Base-by-base conservation (phyloP, 2,888 invertebrate genomes). In the Tetragonisca angustula region DNA sequence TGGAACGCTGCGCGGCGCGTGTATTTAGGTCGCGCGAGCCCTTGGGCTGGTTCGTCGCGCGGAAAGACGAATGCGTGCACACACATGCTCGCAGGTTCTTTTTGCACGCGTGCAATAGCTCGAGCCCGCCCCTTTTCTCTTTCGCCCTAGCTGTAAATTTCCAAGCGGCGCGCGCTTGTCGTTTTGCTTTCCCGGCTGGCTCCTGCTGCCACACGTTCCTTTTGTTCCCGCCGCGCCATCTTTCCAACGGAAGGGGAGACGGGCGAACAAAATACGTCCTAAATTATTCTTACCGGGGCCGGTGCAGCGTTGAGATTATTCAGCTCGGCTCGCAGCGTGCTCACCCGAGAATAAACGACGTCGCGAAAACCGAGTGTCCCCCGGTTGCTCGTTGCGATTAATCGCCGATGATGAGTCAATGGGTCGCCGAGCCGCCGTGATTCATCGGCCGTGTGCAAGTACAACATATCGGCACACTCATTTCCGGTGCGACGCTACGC, bases 1-100 rank as follows among this genome's bases (percentile, higher is more conserved):
- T 52, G 32, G 54, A 84, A 59, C 56, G 56, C 24, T n/a, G 24
- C 54, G 67, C 24, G 69, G 62, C 67, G 73, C 43, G 75, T 79
- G 87, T 89, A 89, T 87, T 88, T 88, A 82, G 86, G 83, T 88
- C 87, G 86, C 72, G 71, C 71, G 82, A 80, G 80, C 68, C 73
- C 72, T 81, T 78, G 82, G 81, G 81, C 67, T 65, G 79, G 67
- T 49, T 78, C 64, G 67, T 76, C 62, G 78, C 76, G 81, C 49
- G 70, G 54, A 81, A 80, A 80, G 78, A 84, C 72, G 81, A 83
- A 76, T 81, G 81, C 76, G 79, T 81, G 83, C 75, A 72, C 88
- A 81, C 75, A 59, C 61, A 64, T 59, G 70, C 67, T n/a, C 27
- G 69, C 64, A 54, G 68, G 36, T 43, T 72, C 76, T 81, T 84